Base-by-base conservation (phyloP, 2,888 invertebrate species). In the Epicampocera succincta region DNA sequence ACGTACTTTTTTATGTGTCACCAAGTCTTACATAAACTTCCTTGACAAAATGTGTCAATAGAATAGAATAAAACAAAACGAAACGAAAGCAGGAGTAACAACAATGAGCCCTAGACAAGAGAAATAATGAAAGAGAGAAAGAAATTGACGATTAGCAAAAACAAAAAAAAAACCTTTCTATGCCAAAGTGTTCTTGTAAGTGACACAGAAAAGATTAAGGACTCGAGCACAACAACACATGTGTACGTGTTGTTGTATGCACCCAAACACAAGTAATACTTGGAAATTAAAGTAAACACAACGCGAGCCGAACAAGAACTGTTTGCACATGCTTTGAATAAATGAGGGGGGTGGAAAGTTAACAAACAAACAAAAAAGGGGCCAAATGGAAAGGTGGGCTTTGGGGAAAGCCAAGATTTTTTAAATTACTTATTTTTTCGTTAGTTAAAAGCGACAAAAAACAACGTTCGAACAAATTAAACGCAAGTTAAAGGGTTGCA, bases 31-130 rank as follows among this genome's bases (percentile, higher is more conserved):
- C 52, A 71, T 60, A 73, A 74, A 71, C 58, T 78, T 61, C 54
- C 65, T 79, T 74, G 60, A 46, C 38, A 54, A 75, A 71, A 71
- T 82, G 50, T 82, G 69, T 75, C 78, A 82, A 71, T 78, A 75
- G 78, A 82, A 60, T 54, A n/a, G n/a, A 78, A 52, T 44, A 75
- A 50, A 65, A 29, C 33, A 8, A 29, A 6, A 21, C 33, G 44
- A 65, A 33, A 21, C 46, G 33, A 65, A 33, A 69, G 8, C 12
- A 44, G 42, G 19, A 44, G 19, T 38, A 44, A 54, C n/a, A 56
- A 54, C 50, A 63, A 42, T 72, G 60, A 48, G 52, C 42, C 15
- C 25, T 3, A 40, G 25, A 42, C 19, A 29, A 40, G 11, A 17
- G 13, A 12, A 56, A 33, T 44, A 69, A 56, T 69, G 29, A 11